Evolutionary conservation across 2,113 vertebrate genomes (phyloP).

Genomic region (Erythrocercus mccallii): DNA sequence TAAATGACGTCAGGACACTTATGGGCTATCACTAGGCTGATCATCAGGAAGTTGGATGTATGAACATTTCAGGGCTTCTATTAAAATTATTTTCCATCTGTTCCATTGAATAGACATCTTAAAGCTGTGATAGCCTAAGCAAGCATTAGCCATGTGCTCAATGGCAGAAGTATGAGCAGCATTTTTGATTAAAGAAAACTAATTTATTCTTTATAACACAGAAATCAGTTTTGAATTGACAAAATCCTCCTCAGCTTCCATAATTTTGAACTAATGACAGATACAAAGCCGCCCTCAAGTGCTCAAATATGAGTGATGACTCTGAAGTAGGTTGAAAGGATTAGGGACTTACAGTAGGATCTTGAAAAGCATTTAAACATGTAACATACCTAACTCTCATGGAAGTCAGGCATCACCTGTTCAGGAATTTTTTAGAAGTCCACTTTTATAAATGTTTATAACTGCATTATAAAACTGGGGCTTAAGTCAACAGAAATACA

Average conservation of each 20-base stretch:
- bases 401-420: neutral
- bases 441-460: neutral
- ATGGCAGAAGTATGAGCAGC: neutral
- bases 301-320: neutral
- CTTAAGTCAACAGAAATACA: neutral
- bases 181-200: neutral
- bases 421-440: neutral
- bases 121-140: neutral
- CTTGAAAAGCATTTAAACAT: neutral
- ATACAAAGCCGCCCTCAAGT: neutral
- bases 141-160: neutral
- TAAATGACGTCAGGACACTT: neutral
- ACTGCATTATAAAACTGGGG: neutral
- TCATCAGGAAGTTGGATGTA: neutral
- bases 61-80: neutral
- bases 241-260: neutral
- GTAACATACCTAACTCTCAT: neutral
- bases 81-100: neutral
- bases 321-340: neutral
- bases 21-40: neutral
- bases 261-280: neutral
- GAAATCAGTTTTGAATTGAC: neutral
- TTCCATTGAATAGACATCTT: neutral
- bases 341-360: neutral
- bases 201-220: neutral